Base-by-base conservation (phyloP, 2,113 vertebrate species). In the Neolamprologus modestus region DNA sequence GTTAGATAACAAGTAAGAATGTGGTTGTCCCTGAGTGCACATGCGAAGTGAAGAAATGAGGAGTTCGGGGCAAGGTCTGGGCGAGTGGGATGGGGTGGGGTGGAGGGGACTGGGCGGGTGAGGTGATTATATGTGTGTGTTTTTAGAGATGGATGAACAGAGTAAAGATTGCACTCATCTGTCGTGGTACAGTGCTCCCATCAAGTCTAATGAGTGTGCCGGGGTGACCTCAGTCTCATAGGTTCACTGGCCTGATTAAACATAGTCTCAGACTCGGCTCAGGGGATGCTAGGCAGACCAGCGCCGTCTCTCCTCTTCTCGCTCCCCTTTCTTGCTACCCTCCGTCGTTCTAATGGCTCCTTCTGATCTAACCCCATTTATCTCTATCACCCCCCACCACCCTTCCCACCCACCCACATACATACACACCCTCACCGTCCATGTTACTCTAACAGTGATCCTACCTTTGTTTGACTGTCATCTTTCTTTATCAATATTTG, bases 181-280 rank as follows among this genome's bases (percentile, higher is more conserved):
- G 95, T 94, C 88, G 89, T 92, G 89, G 87, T 89, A 88, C 94
- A 89, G 92, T 88, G 92, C 91, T 93, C 95, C 95, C 94, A 95
- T 95, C 93, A 94, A 92, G 94, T 93, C 91, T 96, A 96, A 96
- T 96, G 95, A 96, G 95, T 92, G 91, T 90, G 91, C 87, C 61
- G 89, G 68, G 92, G 90, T 96, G 96, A 96, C 96, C 95, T 96
- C 93, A 94, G 94, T 88, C 94, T 92, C 94, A 33, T 61, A 89
- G 93, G 94, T 94, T 96, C 95, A 95, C 89, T 88, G 92, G 93
- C 92, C 93, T 95, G 95, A 96, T 96, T 96, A 96, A 95, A 96
- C 95, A 95, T 92, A 81, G 91, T 92, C 96, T 94, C 94, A 24
- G 89, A 63, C 87, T 87, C 83, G 78, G 88, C 93, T 91, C 94